These are phyloP conservation scores for Piprites chloris DNA, from an alignment of 2,113 vertebrate species.

Conservation along the genomic window DNA sequence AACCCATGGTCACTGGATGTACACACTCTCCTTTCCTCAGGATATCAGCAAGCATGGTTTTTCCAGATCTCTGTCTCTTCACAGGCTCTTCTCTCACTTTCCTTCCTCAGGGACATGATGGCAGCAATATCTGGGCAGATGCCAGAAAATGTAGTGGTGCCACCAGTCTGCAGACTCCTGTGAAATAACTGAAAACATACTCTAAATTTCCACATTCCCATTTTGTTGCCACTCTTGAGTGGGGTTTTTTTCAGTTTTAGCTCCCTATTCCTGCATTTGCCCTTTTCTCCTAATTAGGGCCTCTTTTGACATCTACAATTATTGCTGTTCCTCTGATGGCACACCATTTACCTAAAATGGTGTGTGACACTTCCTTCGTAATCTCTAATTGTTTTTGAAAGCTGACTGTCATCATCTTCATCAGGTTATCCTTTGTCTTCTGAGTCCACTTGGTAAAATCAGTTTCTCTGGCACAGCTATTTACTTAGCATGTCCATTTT, in stretches of 20 bases:
- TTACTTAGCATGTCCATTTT: conserved; percentile 14
- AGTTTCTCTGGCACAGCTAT: background rate
- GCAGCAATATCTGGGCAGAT: background rate
- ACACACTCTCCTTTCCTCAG: background rate
- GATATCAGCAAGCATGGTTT: background rate
- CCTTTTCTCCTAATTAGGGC: background rate
- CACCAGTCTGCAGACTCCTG: background rate
- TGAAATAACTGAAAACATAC: background rate
- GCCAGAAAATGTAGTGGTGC: background rate
- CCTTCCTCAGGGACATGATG: background rate
- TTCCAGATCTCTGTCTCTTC: background rate
- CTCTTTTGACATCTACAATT: background rate
- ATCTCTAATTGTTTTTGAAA: background rate
- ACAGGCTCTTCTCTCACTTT: background rate
- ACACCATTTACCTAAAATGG: background rate
- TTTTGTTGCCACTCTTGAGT: background rate
- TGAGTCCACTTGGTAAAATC: background rate
- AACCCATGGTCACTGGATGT: background rate
- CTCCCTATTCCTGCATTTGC: background rate
- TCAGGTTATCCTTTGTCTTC: conserved; percentile 9
- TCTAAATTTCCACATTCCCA: background rate
- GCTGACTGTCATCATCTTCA: background rate
- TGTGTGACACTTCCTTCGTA: background rate
- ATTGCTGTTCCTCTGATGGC: background rate
- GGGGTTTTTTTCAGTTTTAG: background rate